A percentile compares a stretch with the other conserved stretches of the same genome.
These are phyloP conservation scores for Gallinago media DNA, from an alignment of 2,113 vertebrate genomes.

Conservation along the genomic window DNA sequence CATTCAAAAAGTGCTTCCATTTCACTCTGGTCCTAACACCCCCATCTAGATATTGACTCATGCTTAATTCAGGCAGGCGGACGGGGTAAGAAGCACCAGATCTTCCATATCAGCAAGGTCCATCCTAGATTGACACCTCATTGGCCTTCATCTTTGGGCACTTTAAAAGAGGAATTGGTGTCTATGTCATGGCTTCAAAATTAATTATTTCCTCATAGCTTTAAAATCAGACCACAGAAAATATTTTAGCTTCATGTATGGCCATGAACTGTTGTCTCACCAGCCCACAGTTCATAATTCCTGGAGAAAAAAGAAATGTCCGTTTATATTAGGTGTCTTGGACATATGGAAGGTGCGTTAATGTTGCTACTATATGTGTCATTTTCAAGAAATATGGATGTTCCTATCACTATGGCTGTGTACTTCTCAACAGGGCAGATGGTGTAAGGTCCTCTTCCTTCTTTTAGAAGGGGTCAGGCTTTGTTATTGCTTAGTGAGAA, in stretches of 20 bases:
- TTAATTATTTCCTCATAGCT: not conserved
- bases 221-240: not conserved
- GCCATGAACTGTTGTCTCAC: not conserved
- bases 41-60: not conserved
- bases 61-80: not conserved
- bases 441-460: not conserved
- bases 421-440: not conserved
- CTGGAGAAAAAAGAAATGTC: not conserved
- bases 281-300: not conserved
- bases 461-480: not conserved
- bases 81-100: not conserved
- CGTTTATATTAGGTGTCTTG: not conserved
- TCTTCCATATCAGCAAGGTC: not conserved
- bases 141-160: not conserved
- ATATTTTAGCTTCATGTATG: not conserved
- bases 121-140: not conserved
- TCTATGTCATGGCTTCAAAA: not conserved
- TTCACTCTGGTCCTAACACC: not conserved
- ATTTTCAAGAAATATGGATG: not conserved
- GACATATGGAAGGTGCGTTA: accelerated
- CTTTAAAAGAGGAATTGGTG: not conserved
- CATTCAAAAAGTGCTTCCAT: not conserved
- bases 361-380: not conserved
- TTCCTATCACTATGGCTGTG: no score
- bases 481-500: not conserved